Base-by-base conservation (phyloP, 2,888 invertebrate species). In the Archips crataeganus region DNA sequence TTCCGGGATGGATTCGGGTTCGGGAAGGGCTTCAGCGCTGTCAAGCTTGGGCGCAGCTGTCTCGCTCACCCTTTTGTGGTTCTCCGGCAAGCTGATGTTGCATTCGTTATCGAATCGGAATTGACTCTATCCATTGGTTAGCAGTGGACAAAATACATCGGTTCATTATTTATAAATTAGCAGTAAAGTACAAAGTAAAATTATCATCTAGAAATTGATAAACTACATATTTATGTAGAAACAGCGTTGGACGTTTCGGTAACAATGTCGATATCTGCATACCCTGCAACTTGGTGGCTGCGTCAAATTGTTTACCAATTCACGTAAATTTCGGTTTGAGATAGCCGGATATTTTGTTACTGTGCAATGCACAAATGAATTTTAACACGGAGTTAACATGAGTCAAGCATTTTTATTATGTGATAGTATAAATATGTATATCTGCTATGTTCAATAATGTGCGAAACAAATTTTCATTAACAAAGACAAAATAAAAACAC, bases 81-180 rank as follows among this genome's bases (percentile, higher is more conserved):
- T 98, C 95, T 99, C 99, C 94, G 98, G 98, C 90, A 99, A 96
- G 95, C 98, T 98, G 95, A 98, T 96, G 96, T 98, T 98, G 96
- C 98, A 99, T 96, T 99, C 99, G 96, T 99, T 99, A 96, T 99
- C 99, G 96, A 99, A 99, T 93, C 99, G 97, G 96, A 99, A 99
- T 95, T 99, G 99, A 96, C 99, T 99, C 99, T 99, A 92, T 89
- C 90, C 90, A 83, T 75, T 34, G 85, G 90, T 87, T 81, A 87
- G 92, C 91, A 85, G 84, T 88, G 88, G 90, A 90, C 77, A 91
- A 79, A 85, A 85, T 75, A 81, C 73, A 82, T 75, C 23, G 32
- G 34, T 60, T 57, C 36, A 49, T 62, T 54, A 74, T 66, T 66
- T 36, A 32, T 59, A 60, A 36, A 3, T 57, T 8, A 57, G 32